Conservation (phyloP, 2,888 invertebrate species). For the Bombylius discolor region DNA sequence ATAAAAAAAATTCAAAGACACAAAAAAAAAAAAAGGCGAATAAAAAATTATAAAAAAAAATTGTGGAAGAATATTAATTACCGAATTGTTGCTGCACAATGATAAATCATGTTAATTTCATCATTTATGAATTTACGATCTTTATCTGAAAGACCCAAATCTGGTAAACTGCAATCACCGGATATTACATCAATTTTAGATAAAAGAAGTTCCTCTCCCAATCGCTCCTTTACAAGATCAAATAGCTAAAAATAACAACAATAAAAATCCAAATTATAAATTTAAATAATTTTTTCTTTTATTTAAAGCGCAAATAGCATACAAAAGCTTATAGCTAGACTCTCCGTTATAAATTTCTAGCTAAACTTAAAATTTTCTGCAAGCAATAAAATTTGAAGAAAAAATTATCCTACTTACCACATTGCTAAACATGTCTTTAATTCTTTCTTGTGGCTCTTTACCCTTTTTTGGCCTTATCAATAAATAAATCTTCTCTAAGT, state of each 20-base stretch:
- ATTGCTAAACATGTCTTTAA: slow-evolving; percentile 69
- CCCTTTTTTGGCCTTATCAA: slow-evolving; percentile 77
- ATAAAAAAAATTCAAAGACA: no score
- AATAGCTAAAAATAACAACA: slow-evolving; percentile 50
- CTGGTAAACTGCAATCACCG: slow-evolving; percentile 57
- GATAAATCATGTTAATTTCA: slow-evolving; percentile 73
- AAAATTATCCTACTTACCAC: slow-evolving; percentile 52
- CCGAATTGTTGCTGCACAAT: slow-evolving; percentile 60
- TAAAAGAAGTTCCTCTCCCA: slow-evolving; percentile 49
- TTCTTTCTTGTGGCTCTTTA: slow-evolving; percentile 58
- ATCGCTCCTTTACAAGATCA: slow-evolving; percentile 51
- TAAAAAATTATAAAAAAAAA: not conserved
- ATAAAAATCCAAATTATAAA: not conserved
- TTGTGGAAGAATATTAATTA: slow-evolving; percentile 8
- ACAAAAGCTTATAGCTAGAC: no score
- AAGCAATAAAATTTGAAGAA: no score
- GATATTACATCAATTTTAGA: slow-evolving; percentile 56
- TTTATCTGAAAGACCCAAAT: slow-evolving; percentile 52
- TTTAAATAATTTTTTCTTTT: not conserved
- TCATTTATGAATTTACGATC: slow-evolving; percentile 51
- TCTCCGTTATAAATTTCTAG: no score
- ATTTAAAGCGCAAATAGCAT: no score
- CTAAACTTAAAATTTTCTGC: no score
- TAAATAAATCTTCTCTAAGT: slow-evolving; percentile 64
- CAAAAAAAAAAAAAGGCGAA: not conserved